phyloP scores from a whole-genome alignment of 1,140 invertebrate species.

The Nasonia giraulti region DNA sequence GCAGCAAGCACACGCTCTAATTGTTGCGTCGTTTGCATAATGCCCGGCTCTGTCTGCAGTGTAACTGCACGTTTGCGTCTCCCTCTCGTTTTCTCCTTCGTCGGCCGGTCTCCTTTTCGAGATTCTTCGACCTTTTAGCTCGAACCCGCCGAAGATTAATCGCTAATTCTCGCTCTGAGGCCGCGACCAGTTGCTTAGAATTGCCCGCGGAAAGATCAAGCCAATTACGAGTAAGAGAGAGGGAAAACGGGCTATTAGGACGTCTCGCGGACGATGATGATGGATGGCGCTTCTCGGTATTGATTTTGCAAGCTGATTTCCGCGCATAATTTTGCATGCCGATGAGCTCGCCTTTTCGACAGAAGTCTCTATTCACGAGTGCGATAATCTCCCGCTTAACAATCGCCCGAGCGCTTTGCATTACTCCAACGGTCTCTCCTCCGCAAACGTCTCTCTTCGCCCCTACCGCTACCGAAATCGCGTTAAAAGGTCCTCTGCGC shows the following conservation, averaged over 20 bases:
- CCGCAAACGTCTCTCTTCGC: not conserved
- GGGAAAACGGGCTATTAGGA: constrained; percentile 8
- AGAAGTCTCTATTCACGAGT: too few relatives aligned
- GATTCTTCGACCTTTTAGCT: constrained; percentile 19
- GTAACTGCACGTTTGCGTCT: constrained; percentile 56
- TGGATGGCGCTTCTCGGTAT: not conserved
- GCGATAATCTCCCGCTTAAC: not conserved
- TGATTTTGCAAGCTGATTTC: not conserved
- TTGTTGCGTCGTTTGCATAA: constrained; percentile 72
- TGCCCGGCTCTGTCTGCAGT: constrained; percentile 58
- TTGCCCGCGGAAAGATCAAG: constrained; percentile 53
- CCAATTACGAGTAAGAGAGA: not conserved
- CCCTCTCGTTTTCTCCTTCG: constrained; percentile 50
- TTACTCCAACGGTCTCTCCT: not conserved
- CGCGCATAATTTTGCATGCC: not conserved
- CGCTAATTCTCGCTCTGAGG: constrained; percentile 63
- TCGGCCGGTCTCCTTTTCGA: constrained; percentile 4
- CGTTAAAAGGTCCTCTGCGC: constrained; percentile 9
- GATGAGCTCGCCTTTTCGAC: too few relatives aligned
- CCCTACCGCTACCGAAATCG: not conserved
- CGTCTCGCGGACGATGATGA: constrained; percentile 3
- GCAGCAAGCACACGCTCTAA: constrained; percentile 62
- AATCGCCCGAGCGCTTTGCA: not conserved
- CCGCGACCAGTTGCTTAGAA: constrained; percentile 64
- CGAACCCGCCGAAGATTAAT: constrained; percentile 64